Conservation (phyloP, 2,797 vertebrate genomes). For the Ambastaia sidthimunki region DNA sequence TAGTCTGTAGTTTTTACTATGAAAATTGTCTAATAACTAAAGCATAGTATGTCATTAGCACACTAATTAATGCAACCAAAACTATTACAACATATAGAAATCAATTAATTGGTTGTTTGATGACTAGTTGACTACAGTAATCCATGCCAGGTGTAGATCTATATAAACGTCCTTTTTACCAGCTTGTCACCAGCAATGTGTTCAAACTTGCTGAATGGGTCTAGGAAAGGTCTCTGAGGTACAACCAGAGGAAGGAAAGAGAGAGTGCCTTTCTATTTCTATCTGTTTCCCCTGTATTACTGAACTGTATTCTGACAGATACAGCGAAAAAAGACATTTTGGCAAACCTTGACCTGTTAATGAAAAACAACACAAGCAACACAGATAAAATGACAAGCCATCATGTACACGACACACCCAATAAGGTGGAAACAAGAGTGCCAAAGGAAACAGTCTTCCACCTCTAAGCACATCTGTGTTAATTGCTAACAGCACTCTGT, state of each 20-base stretch:
- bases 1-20: neutral
- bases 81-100: too few relatives aligned
- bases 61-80: too few relatives aligned
- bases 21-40: neutral
- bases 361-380: neutral
- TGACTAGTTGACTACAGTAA: neutral
- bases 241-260: neutral
- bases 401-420: conserved; percentile 7
- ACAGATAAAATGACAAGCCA: conserved; percentile 20
- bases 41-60: neutral
- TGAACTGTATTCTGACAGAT: neutral
- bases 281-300: neutral
- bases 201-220: neutral
- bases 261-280: neutral
- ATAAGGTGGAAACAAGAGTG: conserved; percentile 24
- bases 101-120: too few relatives aligned
- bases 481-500: conserved; percentile 59
- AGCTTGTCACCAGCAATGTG: neutral
- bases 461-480: neutral
- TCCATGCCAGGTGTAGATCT: neutral
- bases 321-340: neutral
- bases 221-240: conserved; percentile 14
- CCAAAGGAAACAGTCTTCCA: conserved; percentile 2
- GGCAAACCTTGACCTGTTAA: neutral
- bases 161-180: neutral